Evolutionary conservation across 2,888 invertebrate genomes (phyloP).

Genomic region (Merodon equestris): DNA sequence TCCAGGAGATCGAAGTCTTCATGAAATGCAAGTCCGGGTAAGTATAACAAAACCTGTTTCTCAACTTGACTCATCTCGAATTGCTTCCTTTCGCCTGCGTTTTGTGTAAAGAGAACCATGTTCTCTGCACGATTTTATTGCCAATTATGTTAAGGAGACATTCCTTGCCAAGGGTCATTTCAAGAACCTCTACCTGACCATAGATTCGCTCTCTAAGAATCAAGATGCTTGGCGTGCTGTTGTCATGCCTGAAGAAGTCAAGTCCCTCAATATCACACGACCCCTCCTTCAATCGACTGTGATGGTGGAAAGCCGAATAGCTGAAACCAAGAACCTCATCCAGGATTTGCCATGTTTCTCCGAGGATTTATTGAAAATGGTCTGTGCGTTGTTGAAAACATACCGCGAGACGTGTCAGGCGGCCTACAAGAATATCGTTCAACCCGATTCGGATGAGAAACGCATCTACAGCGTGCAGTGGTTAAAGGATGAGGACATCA

Average conservation of each 20-base stretch:
- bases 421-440: constrained; percentile 87
- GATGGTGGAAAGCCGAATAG: constrained; percentile 82
- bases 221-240: constrained; percentile 90
- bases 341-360: constrained; percentile 86
- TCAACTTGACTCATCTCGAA: not conserved
- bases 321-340: constrained; percentile 84
- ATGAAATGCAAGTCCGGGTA: constrained; percentile 82
- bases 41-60: constrained; percentile 62
- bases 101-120: constrained; percentile 86
- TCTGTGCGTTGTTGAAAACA: constrained; percentile 84
- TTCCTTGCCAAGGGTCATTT: constrained; percentile 89
- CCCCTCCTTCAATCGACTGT: constrained; percentile 87
- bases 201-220: constrained; percentile 86
- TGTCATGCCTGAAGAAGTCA: constrained; percentile 84
- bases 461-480: constrained; percentile 91
- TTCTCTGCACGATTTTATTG: constrained; percentile 89
- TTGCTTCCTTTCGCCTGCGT: constrained; percentile 34
- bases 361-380: constrained; percentile 86
- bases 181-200: constrained; percentile 78
- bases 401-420: constrained; percentile 87
- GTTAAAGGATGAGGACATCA: constrained; percentile 97
- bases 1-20: constrained; percentile 89
- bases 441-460: constrained; percentile 88
- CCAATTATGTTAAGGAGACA: constrained; percentile 91
- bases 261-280: constrained; percentile 82